Evolutionary conservation across 1,140 invertebrate genomes (phyloP).

Genomic region (Oscheius sp.): DNA sequence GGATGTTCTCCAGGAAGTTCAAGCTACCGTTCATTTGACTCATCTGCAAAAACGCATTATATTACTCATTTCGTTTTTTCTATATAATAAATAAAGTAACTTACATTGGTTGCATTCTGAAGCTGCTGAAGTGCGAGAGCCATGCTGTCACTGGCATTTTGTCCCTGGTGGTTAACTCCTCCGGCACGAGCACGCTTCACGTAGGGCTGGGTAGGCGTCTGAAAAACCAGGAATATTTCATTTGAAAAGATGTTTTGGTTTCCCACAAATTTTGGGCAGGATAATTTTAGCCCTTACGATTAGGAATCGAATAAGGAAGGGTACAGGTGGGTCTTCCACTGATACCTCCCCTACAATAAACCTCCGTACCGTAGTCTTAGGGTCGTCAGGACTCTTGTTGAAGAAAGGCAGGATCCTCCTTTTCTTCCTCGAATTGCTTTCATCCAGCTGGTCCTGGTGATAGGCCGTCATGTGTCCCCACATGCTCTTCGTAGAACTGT

Average conservation of each 20-base stretch:
- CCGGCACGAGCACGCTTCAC: constrained; percentile 37
- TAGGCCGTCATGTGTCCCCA: constrained; percentile 44
- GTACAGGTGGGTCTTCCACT: too few relatives aligned
- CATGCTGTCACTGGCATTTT: constrained; percentile 12
- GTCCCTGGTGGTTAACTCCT: background rate
- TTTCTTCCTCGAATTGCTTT: constrained; percentile 31
- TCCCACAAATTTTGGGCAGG: too few relatives aligned
- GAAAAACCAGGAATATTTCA: constrained; percentile 5
- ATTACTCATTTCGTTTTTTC: background rate
- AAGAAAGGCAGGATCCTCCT: constrained; percentile 1
- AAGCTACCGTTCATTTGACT: background rate
- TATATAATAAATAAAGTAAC: background rate
- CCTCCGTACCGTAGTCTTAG: too few relatives aligned
- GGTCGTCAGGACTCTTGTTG: constrained; percentile 18
- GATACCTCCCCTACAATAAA: too few relatives aligned
- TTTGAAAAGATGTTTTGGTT: too few relatives aligned
- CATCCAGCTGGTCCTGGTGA: constrained; percentile 32
- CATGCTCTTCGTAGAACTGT: constrained; percentile 40
- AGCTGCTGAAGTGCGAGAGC: constrained; percentile 25
- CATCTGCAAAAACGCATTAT: background rate
- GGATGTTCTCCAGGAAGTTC: constrained; percentile 37
- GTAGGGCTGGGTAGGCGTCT: constrained; percentile 44
- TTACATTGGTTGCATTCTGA: constrained; percentile 1
- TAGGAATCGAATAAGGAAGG: too few relatives aligned
- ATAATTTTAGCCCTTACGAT: too few relatives aligned